Base-by-base conservation (phyloP, 2,888 invertebrate genomes). In the Stenchaetothrips biformis region DNA sequence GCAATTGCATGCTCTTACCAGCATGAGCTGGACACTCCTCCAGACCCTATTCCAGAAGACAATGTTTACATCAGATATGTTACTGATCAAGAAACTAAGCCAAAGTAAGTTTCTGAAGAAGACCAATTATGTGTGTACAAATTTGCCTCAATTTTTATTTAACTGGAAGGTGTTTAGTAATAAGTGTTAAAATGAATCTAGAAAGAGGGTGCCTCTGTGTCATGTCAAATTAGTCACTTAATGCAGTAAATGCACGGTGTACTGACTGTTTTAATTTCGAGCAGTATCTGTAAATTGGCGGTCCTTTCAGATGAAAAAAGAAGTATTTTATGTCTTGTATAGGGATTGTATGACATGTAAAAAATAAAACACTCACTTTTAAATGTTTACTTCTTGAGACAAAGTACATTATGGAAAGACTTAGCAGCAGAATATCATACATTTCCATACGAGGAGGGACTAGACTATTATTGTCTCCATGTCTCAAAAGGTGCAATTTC, bases 1-100 rank as follows among this genome's bases (percentile, higher is more conserved):
- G 99, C 99, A 7, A 99, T 99, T 84, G 98, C 97, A 0, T 96
- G 97, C 83, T 99, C 99, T 0, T 98, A 97, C 87, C 91, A 97
- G 85, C 94, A 95, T 84, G 98, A 98, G 86, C 90, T 93, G 47
- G 94, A 95, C 82, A 90, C 91, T 82, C 92, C 93, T 18, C 93
- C 95, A 8, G 92, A 92, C n/a, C 92, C 92, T 80, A 89, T 93
- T 0, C 92, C 93, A 0, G 95, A 95, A 86, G 95, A 96, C 85
- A 92, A 93, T 48, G 94, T 99, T 85, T 98, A 95, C 87, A 97
- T 99, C 83, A 90, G 99, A 86, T 94, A 95, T 85, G 98, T 99
- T 21, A 97, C 97, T 47, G 98, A 99, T 86, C 97, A 98, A 88
- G 98, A 99, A 89, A 97, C 97, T 0, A 98, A 98, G 88, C 98